Evolutionary conservation across 2,888 invertebrate genomes (phyloP).

Genomic region (Liopterus haemorrhoidalis): DNA sequence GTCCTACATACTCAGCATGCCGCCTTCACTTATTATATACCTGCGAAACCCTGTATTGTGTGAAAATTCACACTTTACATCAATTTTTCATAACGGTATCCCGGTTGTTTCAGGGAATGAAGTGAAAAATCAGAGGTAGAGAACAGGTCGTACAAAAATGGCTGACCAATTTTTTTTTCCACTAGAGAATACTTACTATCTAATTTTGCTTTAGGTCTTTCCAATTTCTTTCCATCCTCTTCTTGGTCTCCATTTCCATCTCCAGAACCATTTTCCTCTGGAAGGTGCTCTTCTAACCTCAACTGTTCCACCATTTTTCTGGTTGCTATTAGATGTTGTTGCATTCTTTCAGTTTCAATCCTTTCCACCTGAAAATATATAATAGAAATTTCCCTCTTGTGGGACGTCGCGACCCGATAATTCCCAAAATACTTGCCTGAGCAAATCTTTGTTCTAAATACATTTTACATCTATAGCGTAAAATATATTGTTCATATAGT

Average conservation of each 20-base stretch:
- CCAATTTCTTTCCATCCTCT: conserved; percentile 44
- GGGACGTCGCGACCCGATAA: too few species aligned
- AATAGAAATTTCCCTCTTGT: too few species aligned
- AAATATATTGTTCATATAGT: conserved; percentile 82
- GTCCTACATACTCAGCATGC: too few species aligned
- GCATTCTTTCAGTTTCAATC: conserved; percentile 21
- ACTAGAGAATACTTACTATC: conserved; percentile 47
- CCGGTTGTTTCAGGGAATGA: too few species aligned
- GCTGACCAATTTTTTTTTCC: too few species aligned
- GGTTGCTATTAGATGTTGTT: conserved; percentile 21
- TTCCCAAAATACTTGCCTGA: too few species aligned
- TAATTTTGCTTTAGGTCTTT: conserved; percentile 54
- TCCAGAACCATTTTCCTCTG: conserved; percentile 33
- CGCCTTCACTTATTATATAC: too few species aligned
- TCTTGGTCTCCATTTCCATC: conserved; percentile 45
- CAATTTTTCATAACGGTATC: conserved; percentile 2
- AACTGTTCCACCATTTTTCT: conserved; percentile 27
- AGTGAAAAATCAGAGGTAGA: background rate
- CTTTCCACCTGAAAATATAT: too few species aligned
- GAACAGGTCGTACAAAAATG: too few species aligned
- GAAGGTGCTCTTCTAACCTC: conserved; percentile 35
- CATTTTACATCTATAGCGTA: conserved; percentile 80
- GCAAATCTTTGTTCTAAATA: conserved; percentile 82
- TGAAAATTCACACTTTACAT: too few species aligned
- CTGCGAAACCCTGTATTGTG: too few species aligned